Conservation (phyloP, 2,797 vertebrate species). For the Acipenser ruthenus region DNA sequence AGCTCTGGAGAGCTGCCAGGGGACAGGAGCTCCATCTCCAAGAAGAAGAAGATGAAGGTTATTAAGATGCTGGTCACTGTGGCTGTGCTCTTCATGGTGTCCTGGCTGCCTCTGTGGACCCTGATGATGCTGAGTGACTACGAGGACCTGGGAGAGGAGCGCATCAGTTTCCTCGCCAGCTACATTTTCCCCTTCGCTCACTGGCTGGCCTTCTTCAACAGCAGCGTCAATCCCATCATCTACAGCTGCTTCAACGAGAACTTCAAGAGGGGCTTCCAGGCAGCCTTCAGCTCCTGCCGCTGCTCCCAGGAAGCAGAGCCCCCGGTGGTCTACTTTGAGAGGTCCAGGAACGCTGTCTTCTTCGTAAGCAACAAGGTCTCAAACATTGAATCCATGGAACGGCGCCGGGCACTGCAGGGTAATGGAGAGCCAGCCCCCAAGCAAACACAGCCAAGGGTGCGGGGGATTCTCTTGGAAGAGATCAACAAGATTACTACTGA, state of each 20-base stretch:
- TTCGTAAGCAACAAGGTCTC: constrained; percentile 30
- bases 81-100: constrained; percentile 43
- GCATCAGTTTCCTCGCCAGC: constrained; percentile 39
- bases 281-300: constrained; percentile 22
- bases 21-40: constrained; percentile 14
- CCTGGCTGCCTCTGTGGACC: constrained; percentile 45
- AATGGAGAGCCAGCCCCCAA: background rate
- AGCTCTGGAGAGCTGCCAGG: background rate
- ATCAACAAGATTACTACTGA: constrained; percentile 17
- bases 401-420: background rate
- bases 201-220: constrained; percentile 47
- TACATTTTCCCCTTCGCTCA: constrained; percentile 43
- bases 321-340: background rate
- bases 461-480: constrained; percentile 28
- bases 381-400: background rate
- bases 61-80: constrained; percentile 47
- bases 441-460: constrained; percentile 1
- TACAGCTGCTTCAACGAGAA: constrained; percentile 48
- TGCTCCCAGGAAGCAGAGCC: constrained; percentile 13
- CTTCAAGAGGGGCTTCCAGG: constrained; percentile 41
- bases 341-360: constrained; percentile 15
- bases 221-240: constrained; percentile 42
- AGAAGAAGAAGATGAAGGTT: constrained; percentile 28
- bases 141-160: constrained; percentile 28
- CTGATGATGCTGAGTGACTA: constrained; percentile 44